Base-by-base conservation (phyloP, 2,113 vertebrate genomes). In the Peromyscus californicus region DNA sequence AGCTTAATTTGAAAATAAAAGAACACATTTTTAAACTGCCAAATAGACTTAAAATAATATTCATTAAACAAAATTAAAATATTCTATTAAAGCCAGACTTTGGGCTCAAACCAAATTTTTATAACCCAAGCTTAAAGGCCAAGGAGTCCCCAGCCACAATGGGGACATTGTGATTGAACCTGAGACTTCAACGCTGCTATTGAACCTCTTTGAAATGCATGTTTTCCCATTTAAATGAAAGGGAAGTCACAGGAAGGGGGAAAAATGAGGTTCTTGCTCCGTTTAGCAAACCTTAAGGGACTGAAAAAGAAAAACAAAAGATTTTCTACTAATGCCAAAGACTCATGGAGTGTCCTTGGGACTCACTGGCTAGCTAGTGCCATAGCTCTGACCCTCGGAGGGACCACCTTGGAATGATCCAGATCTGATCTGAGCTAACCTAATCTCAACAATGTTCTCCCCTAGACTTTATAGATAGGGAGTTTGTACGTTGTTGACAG, bases 1-100 rank as follows among this genome's bases (percentile, higher is more conserved):
- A 93, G 93, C 96, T 98, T 98, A 91, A 96, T 97, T 97, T 95
- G 90, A 96, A 97, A 98, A 97, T 97, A 97, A 97, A 97, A 96
- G 97, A 94, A 96, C 95, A 96, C 96, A 89, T 94, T 97, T 97
- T 97, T 74, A 89, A 97, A 96, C 93, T 97, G 97, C 97, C 97
- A 98, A 97, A 97, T 80, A 93, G 97, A 97, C 96, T 98, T 96
- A 97, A 96, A 97, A 97, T 98, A 97, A 95, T 97, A 97, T 98
- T 98, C 97, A 97, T 97, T 98, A 98, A 96, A 95, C 93, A 97
- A 97, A 98, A 98, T 98, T 98, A 97, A 98, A 98, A 98, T 97
- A 97, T 96, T 97, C 97, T 98, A 97, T 98, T 97, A 98, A 98
- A 98, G 93, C 97, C 98, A 98, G 97, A 97, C 96, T 98, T 98